phyloP scores from a whole-genome alignment of 2,797 vertebrate genomes.

The Phalloptychus januarius region DNA sequence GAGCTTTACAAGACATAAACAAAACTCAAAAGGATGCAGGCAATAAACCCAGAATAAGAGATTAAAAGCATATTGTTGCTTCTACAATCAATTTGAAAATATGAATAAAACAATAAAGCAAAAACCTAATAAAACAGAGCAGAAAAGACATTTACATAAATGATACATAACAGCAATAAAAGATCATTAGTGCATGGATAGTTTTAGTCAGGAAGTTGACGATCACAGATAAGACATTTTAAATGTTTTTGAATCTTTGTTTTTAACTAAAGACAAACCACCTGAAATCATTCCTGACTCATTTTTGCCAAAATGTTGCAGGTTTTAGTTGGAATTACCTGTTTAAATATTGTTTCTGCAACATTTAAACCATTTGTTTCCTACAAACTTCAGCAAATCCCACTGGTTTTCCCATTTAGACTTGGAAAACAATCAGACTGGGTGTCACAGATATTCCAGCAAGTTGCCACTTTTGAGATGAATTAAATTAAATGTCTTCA shows the following conservation, averaged over 20 bases:
- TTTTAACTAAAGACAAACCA: background rate
- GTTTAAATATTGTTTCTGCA: background rate
- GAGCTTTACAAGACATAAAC: background rate
- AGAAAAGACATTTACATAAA: background rate
- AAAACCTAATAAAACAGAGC: background rate
- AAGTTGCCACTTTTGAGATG: background rate
- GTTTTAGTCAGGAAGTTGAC: background rate
- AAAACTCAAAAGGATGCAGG: background rate
- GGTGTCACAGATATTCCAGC: background rate
- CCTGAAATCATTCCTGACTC: background rate
- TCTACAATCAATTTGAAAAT: background rate
- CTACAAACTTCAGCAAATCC: background rate
- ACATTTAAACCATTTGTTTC: too few species aligned
- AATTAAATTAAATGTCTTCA: background rate
- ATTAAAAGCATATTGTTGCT: background rate
- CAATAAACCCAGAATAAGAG: background rate
- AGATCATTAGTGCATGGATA: background rate
- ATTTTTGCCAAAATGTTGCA: background rate
- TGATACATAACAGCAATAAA: background rate
- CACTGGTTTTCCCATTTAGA: background rate
- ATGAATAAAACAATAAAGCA: background rate
- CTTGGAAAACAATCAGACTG: background rate
- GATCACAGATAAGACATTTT: background rate
- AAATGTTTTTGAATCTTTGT: background rate
- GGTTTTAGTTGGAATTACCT: background rate